These are phyloP conservation scores for Sarcophaga bullata DNA, from an alignment of 1,140 invertebrate species.

Conservation along the genomic window DNA sequence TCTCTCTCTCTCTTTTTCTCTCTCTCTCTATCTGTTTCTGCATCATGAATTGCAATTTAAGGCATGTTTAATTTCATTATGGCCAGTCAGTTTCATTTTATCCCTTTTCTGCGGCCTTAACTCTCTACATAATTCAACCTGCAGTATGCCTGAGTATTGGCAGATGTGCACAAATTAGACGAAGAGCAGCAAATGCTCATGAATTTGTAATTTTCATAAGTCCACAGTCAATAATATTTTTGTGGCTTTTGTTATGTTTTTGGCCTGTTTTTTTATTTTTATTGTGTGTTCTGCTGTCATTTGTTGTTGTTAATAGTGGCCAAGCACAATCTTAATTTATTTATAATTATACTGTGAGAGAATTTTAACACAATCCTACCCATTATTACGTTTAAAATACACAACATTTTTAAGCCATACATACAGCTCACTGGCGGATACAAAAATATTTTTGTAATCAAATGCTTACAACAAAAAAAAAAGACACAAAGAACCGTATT, in stretches of 20 bases:
- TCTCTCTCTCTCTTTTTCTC: background rate
- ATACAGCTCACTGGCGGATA: too few species aligned
- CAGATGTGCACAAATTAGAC: slow-evolving; percentile 24
- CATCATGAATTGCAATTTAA: slow-evolving; percentile 21
- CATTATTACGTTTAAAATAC: background rate
- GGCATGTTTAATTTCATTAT: slow-evolving; percentile 1
- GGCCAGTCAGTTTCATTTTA: background rate
- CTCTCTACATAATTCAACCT: too few species aligned
- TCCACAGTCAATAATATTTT: slow-evolving; percentile 8
- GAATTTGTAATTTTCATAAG: background rate
- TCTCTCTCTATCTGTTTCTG: too few species aligned
- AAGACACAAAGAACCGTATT: too few species aligned
- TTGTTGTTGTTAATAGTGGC: too few species aligned
- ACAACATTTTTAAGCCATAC: too few species aligned
- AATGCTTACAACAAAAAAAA: too few species aligned
- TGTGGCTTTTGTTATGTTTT: slow-evolving; percentile 6
- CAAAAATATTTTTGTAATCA: too few species aligned
- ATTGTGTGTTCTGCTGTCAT: background rate
- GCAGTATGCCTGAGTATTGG: background rate
- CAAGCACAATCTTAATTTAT: background rate
- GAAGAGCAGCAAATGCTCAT: background rate
- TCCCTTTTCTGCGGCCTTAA: background rate
- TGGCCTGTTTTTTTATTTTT: background rate
- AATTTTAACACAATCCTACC: slow-evolving; percentile 8
- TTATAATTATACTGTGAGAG: slow-evolving; percentile 36